Evolutionary conservation across 2,888 invertebrate species (phyloP), one percentile per base, ranked within the genome.

Genomic region (Sminthurides aquaticus): DNA sequence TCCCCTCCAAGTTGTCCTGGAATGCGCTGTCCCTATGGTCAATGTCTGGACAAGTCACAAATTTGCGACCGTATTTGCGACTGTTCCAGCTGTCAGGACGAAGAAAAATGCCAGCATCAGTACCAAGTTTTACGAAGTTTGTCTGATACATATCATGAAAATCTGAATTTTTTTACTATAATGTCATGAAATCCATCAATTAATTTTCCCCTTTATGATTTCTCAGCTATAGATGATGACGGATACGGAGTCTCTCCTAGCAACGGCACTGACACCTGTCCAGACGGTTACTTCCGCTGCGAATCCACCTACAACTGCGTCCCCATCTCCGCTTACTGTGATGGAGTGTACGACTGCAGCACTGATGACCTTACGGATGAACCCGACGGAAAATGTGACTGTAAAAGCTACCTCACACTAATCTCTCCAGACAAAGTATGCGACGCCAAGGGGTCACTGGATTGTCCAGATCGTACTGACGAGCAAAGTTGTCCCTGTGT

Each of bases 331-430:
- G 54, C 55, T 20, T 66, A 54, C 29, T 66, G 66, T 49, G 60
- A 66, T 60, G 56, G 65, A 11, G 49, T 28, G 5, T 62, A 62
- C 59, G 69, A 69, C 28, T 69, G 69, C 49, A 67, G 69, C 1
- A 8, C 48, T 3, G 69, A 67, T 29, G 69, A 69, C 34, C 58
- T 54, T n/a, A 52, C 69, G 1, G 69, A 69, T 55, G 69, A 69
- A 52, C 69, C 69, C 18, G 55, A 49, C 34, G 54, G 43, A 1
- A 22, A 60, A 22, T 69, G 69, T 52, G 48, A 62, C 25, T 69
- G 69, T 56, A 25, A 62, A 15, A 59, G 67, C 56, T 69, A 69
- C 48, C 29, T 69, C 27, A 48, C 25, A 27, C 26, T 67, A 28
- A 52, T 56, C 15, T 57, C 60, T 20, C 67, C 67, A 2, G 63